Conservation (phyloP, 53 echinoderm and acorn worm genomes). For the Astropecten irregularis region DNA sequence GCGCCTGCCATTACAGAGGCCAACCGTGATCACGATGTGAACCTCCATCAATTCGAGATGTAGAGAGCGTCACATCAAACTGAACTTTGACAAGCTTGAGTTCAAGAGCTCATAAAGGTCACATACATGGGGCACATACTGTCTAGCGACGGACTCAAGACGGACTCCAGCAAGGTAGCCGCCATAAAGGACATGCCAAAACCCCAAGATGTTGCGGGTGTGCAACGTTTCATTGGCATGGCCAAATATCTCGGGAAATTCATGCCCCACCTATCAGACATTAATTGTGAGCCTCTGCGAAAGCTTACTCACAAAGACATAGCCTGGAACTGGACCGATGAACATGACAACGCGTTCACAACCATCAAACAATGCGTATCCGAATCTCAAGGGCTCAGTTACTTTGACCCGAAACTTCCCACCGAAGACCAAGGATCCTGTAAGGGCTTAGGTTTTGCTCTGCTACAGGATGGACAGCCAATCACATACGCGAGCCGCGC, state of each 20-base stretch:
- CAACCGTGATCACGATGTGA: too few species aligned
- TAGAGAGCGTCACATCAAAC: too few species aligned
- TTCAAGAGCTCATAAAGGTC: slow-evolving; percentile 7
- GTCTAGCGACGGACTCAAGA: too few species aligned
- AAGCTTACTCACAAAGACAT: slow-evolving; percentile 63
- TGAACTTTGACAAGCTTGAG: too few species aligned
- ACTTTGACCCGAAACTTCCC: slow-evolving; percentile 51
- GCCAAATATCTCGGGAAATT: too few species aligned
- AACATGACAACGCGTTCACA: too few species aligned
- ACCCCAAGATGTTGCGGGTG: too few species aligned
- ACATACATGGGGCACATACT: slow-evolving; percentile 45
- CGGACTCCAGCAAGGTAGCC: too few species aligned
- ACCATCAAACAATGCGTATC: slow-evolving; percentile 50
- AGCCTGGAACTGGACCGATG: slow-evolving; percentile 54
- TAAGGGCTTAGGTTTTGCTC: slow-evolving; percentile 62
- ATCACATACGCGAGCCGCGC: too few species aligned
- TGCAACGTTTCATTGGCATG: too few species aligned
- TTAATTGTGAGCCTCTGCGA: slow-evolving; percentile 54
- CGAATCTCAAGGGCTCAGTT: slow-evolving; percentile 53
- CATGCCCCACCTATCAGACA: slow-evolving; percentile 58
- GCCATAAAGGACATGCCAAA: too few species aligned
- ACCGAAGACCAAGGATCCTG: slow-evolving; percentile 65
- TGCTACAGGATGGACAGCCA: slow-evolving; percentile 60
- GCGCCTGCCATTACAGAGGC: too few species aligned
- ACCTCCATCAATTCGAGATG: slow-evolving; percentile 49